Base-by-base conservation (phyloP, 37 sponge, comb jelly and placozoan genomes). In the Cliona cf. orientalis region DNA sequence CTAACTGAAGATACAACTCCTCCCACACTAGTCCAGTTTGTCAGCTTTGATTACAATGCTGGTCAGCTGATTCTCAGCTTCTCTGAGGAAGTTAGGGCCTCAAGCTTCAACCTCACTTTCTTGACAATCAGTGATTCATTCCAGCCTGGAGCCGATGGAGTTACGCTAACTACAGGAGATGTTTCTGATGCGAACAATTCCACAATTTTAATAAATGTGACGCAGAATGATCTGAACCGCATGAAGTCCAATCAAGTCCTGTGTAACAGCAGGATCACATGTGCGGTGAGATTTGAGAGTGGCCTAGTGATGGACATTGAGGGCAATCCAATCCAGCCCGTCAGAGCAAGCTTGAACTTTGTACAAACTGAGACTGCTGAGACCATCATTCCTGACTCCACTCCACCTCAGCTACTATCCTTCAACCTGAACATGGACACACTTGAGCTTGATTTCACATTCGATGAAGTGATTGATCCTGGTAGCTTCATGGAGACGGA, bases 401-500 rank as follows among this genome's bases (percentile, higher is more conserved):
- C 94, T 33, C 90, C 91, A 38, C 97, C 97, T 59, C 1, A 6
- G 26, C 72, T 96, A 31, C 65, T 79, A 11, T 80, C 83, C 32
- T 91, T 56, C 62, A 75, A 68, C 57, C 77, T 96, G n/a, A 77
- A 93, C 81, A 83, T 96, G 86, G 68, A 86, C 56, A 81, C 64
- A 42, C 71, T 75, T 1, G 31, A 5, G 5, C 43, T 96, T 31
- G 45, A 62, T 0, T 83, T 96, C 65, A 64, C 73, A 45, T 96
- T 96, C 44, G 78, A 87, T 85, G 97, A 96, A 53, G 60, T 92
- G 58, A 85, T 96, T 0, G 85, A 91, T 37, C 31, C 80, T n/a
- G 82, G 91, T 17, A 59, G 73, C 26, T 58, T 94, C 25, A 43
- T 29, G 34, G 85, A 77, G 43, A 75, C 61, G 7, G 87, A 71